Base-by-base conservation (phyloP, 1,140 invertebrate genomes). In the Nephila pilipes region DNA sequence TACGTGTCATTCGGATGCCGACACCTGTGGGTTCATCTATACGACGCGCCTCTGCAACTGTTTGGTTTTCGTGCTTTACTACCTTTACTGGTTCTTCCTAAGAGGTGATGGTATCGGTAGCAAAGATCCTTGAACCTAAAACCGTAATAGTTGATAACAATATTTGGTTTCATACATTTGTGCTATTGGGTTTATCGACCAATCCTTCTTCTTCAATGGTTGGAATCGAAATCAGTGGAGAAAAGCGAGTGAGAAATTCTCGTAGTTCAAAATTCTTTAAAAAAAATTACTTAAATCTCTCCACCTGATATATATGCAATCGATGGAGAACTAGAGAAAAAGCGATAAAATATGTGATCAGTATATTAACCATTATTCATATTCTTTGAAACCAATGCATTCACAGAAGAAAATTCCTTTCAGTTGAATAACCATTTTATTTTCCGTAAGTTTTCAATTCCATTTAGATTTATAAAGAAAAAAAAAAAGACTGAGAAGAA, bases 1-100 rank as follows among this genome's bases (percentile, higher is more conserved):
- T 36, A 36, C 25, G 55, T 85, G 83, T 85, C 57, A 85, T 85
- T 58, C 20, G 8, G 46, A 25, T 81, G 38, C 46, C 38, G 83
- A 85, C 83, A 85, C 83, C 57, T 57, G 54, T 32, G 10, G 55
- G 29, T 58, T 85, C 55, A 75, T 75, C 69, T 10, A 25, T 12
- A 10, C 29, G 55, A 5, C 83, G 57, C 83, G 16, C 83, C 55
- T 25, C 25, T 6, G 10, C 80, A 46, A 55, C 22, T 55, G 80
- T 55, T 75, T 18, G 29, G 29, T 18, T 36, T 75, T 75, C 69
- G 29, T 8, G 29, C 14, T 2, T 36, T 18, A 20, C 58, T 14
- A 46, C 46, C 46, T 46, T 0, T 10, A 22, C 58, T 20, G 22
- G 12, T 3, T 60, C 58, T 16, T 22, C 5, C 22, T 60, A 22